Evolutionary conservation across 2,113 vertebrate genomes (phyloP).

Genomic region (Cinclus cinclus): DNA sequence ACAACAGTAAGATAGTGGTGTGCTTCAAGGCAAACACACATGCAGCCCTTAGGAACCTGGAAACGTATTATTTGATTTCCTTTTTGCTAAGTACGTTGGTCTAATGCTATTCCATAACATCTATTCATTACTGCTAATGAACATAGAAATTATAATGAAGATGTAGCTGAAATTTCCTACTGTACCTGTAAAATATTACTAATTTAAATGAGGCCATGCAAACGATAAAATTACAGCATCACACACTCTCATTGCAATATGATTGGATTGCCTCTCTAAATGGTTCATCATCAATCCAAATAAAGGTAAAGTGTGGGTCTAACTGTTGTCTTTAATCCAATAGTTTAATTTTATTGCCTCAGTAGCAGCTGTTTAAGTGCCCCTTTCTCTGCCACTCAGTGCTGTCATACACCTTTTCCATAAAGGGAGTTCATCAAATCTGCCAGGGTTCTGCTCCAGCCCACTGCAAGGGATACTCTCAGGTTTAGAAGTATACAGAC

Average conservation of each 20-base stretch:
- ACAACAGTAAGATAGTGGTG: not conserved
- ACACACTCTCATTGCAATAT: not conserved
- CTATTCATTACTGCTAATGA: slow-evolving; percentile 44
- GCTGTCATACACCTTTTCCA: not conserved
- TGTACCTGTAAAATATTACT: slow-evolving; percentile 30
- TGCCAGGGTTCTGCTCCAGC: not conserved
- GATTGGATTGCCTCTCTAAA: slow-evolving; percentile 15
- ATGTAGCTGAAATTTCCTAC: not conserved
- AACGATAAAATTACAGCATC: slow-evolving; percentile 5
- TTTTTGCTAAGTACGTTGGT: not conserved
- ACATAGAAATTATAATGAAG: not conserved
- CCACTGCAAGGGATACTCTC: not conserved
- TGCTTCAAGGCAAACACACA: not conserved
- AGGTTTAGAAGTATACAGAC: not conserved
- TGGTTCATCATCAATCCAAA: slow-evolving; percentile 20
- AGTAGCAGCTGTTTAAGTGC: slow-evolving; percentile 37
- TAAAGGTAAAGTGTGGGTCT: not conserved
- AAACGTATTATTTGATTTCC: not conserved
- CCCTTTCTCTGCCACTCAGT: not conserved
- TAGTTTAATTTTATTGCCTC: slow-evolving; percentile 9
- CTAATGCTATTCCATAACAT: slow-evolving; percentile 13
- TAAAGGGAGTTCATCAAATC: not conserved
- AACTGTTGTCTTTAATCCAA: slow-evolving; percentile 32
- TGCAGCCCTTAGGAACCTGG: not conserved
- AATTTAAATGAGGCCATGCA: slow-evolving; percentile 19